phyloP scores from a whole-genome alignment of 1,140 invertebrate species.

The Ips nitidus region DNA sequence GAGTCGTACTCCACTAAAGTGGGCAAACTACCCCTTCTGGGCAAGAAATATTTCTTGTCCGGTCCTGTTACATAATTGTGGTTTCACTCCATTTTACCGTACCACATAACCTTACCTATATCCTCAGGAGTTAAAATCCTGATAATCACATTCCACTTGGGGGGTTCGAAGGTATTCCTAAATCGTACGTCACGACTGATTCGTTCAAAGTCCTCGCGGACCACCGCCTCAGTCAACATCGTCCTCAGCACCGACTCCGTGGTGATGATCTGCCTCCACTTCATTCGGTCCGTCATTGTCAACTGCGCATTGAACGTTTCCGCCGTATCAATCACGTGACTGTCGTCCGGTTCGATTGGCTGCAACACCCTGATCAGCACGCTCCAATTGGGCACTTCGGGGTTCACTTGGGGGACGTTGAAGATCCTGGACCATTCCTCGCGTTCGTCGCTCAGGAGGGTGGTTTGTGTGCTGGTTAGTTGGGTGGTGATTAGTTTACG shows the following conservation, averaged over 20 bases:
- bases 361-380: slow-evolving; percentile 80
- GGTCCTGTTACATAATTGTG: slow-evolving; percentile 20
- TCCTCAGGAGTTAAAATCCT: slow-evolving; percentile 74
- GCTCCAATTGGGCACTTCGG: slow-evolving; percentile 69
- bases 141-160: slow-evolving; percentile 82
- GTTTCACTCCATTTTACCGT: neutral
- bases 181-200: slow-evolving; percentile 64
- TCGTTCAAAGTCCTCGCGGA: slow-evolving; percentile 83
- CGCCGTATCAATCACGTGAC: slow-evolving; percentile 43
- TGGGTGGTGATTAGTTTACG: slow-evolving; percentile 14
- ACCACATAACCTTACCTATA: slow-evolving; percentile 44
- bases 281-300: slow-evolving; percentile 63
- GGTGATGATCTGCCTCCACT: slow-evolving; percentile 86
- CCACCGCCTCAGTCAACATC: slow-evolving; percentile 76
- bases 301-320: slow-evolving; percentile 48
- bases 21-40: slow-evolving; percentile 74
- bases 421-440: slow-evolving; percentile 47
- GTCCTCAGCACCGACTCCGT: slow-evolving; percentile 81
- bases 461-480: slow-evolving; percentile 18
- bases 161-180: slow-evolving; percentile 29
- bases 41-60: slow-evolving; percentile 26
- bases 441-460: slow-evolving; percentile 12
- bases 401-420: slow-evolving; percentile 56
- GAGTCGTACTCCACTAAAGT: slow-evolving; percentile 86
- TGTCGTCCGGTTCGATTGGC: slow-evolving; percentile 61